phyloP scores from a whole-genome alignment of 2,888 invertebrate species.

The Ennomos quercinarius region DNA sequence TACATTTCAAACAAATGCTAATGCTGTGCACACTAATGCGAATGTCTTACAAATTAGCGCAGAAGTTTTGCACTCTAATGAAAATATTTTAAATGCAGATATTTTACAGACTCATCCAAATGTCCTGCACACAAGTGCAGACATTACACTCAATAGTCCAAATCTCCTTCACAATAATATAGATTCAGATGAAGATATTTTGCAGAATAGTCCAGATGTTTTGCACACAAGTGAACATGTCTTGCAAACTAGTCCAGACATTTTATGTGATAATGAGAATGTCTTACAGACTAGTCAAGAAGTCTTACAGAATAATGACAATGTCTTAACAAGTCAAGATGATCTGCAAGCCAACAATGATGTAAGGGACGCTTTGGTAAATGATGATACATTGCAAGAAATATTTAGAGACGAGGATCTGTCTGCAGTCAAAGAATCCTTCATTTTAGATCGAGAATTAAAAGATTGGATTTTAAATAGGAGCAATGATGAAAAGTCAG shows the following conservation, averaged over 20 bases:
- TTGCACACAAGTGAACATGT: constrained; percentile 10
- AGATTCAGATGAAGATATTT: constrained; percentile 7
- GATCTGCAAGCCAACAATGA: constrained; percentile 24
- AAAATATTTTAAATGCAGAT: constrained; percentile 5
- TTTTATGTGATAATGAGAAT: constrained; percentile 20
- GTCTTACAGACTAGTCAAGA: constrained; percentile 22
- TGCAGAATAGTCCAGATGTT: constrained; percentile 12
- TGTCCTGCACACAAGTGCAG: constrained; percentile 5
- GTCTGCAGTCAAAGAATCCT: constrained; percentile 57
- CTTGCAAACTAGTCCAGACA: constrained; percentile 18
- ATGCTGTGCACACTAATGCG: background rate
- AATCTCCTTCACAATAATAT: constrained; percentile 8
- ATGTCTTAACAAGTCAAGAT: constrained; percentile 22
- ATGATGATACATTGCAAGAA: constrained; percentile 53
- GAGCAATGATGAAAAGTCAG: constrained; percentile 57
- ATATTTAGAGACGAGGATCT: constrained; percentile 63
- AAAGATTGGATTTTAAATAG: constrained; percentile 66
- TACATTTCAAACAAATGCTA: background rate
- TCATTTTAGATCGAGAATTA: constrained; percentile 54
- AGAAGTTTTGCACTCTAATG: constrained; percentile 2
- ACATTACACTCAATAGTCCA: constrained; percentile 6
- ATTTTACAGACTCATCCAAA: constrained; percentile 10
- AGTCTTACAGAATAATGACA: constrained; percentile 14
- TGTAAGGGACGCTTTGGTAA: constrained; percentile 33
- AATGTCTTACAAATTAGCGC: background rate